Evolutionary conservation across 1,140 invertebrate species (phyloP), one percentile per base, ranked within the genome.

Genomic region (Phortica variegata): DNA sequence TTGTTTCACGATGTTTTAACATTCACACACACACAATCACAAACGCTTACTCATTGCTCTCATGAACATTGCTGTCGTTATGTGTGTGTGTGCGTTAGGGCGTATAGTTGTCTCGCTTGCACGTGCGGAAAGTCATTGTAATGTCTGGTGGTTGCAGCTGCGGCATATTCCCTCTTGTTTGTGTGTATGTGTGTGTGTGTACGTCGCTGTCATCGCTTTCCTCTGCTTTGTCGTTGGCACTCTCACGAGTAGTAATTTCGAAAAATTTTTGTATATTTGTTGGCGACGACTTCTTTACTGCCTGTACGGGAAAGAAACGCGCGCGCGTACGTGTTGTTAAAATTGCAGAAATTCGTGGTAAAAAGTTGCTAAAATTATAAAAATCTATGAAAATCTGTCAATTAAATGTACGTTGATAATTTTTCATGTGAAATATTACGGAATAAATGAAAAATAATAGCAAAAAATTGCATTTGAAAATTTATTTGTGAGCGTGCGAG

Each of bases 221-320:
- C 5, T 10, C 10, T 6, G 23, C 23, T 26, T 26, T 10, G 23
- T 26, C 23, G 23, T 26, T 6, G 5, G 63, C 63, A 68, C 69
- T 69, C 63, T 60, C 57, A 55, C 60, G 63, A 68, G 68, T 60
- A 68, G 63, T 68, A 68, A 68, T 68, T 68, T 68, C 63, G 63
- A 68, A 68, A 60, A 60, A 52, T 52, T 69, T 69, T 69, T 73
- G 70, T 73, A 73, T 73, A 73, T 73, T 73, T 73, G 69, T 66
- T 65, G 69, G 65, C 61, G 62, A 66, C 61, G 47, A 49, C 46
- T 61, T 57, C 59, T 61, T 56, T 62, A 62, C 60, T 60, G 60
- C 58, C 54, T 18, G 23, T 18, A 12, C 38, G 8, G 19, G 19
- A 9, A 61, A 66, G 60, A 66, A 73, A 73, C 65, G 65, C 69